Conservation (phyloP, 2,797 vertebrate species). For the Sciaenops ocellatus region DNA sequence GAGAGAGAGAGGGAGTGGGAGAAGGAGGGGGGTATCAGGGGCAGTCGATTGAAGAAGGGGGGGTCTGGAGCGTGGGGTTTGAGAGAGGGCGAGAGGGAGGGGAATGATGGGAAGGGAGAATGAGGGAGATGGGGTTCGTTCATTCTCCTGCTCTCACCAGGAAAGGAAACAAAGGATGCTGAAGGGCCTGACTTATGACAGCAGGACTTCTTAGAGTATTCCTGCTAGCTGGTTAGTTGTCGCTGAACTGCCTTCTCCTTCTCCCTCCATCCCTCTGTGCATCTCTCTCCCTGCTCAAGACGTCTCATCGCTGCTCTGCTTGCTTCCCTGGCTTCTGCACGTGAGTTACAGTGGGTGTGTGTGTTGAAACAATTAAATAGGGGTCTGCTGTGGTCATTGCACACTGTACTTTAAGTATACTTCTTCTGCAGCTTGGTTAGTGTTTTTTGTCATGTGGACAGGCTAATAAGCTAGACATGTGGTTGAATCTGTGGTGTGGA, state of each 20-base stretch:
- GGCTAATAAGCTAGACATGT: constrained; percentile 34
- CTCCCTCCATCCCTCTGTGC: constrained; percentile 18
- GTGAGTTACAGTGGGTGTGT: constrained; percentile 68
- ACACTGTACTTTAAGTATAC: neutral
- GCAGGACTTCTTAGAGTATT: constrained; percentile 51
- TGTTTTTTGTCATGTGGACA: constrained; percentile 32
- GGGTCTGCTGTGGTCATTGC: constrained; percentile 22
- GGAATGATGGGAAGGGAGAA: constrained; percentile 63
- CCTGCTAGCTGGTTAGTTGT: constrained; percentile 51
- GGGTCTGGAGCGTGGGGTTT: constrained; percentile 43
- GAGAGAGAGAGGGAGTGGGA: constrained; percentile 21
- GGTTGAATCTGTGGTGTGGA: constrained; percentile 22
- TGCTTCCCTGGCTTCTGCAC: constrained; percentile 43
- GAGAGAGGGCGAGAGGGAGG: constrained; percentile 61
- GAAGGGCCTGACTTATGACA: constrained; percentile 66
- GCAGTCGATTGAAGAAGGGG: constrained; percentile 43
- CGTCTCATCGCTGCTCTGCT: constrained; percentile 36
- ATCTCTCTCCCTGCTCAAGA: constrained; percentile 44
- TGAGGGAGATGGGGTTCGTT: constrained; percentile 70
- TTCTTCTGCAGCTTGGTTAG: constrained; percentile 14
- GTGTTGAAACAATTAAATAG: constrained; percentile 27
- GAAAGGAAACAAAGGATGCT: constrained; percentile 81
- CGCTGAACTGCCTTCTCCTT: constrained; percentile 36
- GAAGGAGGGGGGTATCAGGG: constrained; percentile 49
- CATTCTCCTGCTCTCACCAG: constrained; percentile 66